These are phyloP conservation scores for Carettochelys insculpta DNA, from an alignment of 2,113 vertebrate genomes.

Conservation along the genomic window DNA sequence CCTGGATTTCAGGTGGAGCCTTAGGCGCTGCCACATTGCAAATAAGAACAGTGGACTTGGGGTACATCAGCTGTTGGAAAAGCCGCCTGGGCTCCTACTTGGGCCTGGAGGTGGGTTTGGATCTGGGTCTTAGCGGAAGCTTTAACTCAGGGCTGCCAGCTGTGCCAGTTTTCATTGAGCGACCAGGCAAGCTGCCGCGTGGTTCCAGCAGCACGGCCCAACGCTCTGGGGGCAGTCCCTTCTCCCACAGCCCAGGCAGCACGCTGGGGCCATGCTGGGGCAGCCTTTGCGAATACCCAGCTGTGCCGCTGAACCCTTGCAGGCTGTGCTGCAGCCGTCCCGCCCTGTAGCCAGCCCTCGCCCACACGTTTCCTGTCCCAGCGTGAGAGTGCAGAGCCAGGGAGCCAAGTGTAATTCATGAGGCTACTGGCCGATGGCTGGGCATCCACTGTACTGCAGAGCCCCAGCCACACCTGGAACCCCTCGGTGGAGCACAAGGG, in stretches of 20 bases:
- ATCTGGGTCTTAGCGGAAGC: too few species aligned
- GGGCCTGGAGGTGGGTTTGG: too few species aligned
- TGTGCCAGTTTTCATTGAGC: background rate
- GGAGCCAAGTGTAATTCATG: background rate
- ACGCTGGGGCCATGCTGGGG: too few species aligned
- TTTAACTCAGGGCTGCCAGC: background rate
- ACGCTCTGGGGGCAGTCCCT: background rate
- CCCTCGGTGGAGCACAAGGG: too few species aligned
- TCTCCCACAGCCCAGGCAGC: background rate
- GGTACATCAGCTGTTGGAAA: background rate
- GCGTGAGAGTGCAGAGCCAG: background rate
- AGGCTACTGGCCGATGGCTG: too few species aligned
- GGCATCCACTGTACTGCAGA: too few species aligned
- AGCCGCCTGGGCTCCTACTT: background rate
- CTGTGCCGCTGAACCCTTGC: too few species aligned
- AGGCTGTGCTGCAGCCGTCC: background rate
- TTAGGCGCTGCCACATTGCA: background rate
- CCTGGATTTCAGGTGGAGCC: background rate
- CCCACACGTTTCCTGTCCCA: background rate
- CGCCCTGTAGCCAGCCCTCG: background rate
- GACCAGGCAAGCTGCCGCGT: background rate
- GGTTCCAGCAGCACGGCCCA: background rate
- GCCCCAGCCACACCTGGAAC: too few species aligned
- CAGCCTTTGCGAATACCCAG: too few species aligned
- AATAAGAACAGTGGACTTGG: background rate